These are phyloP conservation scores for Teleiodes luculella DNA, from an alignment of 2,888 invertebrate species.

Conservation along the genomic window DNA sequence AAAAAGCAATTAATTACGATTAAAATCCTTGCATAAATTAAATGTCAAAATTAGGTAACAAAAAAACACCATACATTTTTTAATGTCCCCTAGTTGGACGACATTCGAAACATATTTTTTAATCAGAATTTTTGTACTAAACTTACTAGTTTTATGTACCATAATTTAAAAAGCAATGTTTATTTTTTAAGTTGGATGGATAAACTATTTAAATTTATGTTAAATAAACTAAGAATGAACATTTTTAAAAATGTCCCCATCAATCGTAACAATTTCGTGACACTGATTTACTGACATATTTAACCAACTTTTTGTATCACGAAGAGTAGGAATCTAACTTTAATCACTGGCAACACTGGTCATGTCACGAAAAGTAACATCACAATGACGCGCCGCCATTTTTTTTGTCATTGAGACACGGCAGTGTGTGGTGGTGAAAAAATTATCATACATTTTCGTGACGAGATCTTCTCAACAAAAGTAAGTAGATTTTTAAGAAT, in stretches of 20 bases:
- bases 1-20: conserved; percentile 7
- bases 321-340: conserved; percentile 15
- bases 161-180: conserved; percentile 16
- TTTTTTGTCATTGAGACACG: conserved; percentile 12
- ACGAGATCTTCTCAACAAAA: conserved; percentile 18
- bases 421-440: conserved; percentile 8
- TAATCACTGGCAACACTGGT: conserved; percentile 16
- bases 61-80: conserved; percentile 7
- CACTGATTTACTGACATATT: background rate
- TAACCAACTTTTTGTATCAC: conserved; percentile 11
- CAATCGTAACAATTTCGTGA: too few species aligned
- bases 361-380: conserved; percentile 17
- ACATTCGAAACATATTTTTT: conserved; percentile 9
- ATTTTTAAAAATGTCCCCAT: conserved; percentile 8
- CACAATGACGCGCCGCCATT: conserved; percentile 15
- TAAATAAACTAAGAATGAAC: conserved; percentile 11
- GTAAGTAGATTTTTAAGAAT: conserved; percentile 19
- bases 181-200: conserved; percentile 7
- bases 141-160: conserved; percentile 13
- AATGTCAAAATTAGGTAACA: conserved; percentile 11
- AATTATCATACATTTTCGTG: conserved; percentile 10
- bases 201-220: conserved; percentile 16
- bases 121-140: conserved; percentile 5
- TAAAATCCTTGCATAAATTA: conserved; percentile 9
- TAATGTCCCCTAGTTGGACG: conserved; percentile 9